These are phyloP conservation scores for Luperina testacea DNA, from an alignment of 2,888 invertebrate genomes.

Conservation along the genomic window DNA sequence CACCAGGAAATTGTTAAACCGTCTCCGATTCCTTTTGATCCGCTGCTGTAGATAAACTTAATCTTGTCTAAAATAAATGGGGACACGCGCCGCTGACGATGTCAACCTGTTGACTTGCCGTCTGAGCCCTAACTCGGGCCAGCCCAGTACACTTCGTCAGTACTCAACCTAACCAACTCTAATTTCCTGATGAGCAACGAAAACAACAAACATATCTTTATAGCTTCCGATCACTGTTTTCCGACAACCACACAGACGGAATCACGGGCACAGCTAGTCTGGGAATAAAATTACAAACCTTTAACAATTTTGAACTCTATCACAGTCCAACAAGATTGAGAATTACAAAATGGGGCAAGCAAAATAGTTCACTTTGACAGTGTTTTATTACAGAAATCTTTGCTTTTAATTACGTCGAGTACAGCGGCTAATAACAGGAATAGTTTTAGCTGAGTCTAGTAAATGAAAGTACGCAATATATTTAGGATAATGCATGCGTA, in stretches of 20 bases:
- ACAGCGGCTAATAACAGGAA: slow-evolving; percentile 51
- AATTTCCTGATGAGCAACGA: not conserved
- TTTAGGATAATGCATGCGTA: slow-evolving; percentile 51
- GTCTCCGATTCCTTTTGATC: no score
- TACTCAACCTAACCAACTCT: not conserved
- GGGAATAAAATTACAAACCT: slow-evolving; percentile 23
- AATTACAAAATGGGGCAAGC: slow-evolving; percentile 2
- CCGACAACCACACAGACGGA: slow-evolving; percentile 5
- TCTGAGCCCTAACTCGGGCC: not conserved
- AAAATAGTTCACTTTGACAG: slow-evolving; percentile 52
- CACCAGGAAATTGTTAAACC: not conserved
- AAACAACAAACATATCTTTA: not conserved
- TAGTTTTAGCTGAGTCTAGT: slow-evolving; percentile 48
- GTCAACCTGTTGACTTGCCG: not conserved
- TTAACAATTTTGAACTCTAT: slow-evolving; percentile 29
- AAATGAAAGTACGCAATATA: slow-evolving; percentile 52
- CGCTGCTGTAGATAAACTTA: not conserved
- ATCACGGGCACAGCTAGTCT: slow-evolving; percentile 35
- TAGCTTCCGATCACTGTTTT: slow-evolving; percentile 25
- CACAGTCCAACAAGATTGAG: slow-evolving; percentile 11
- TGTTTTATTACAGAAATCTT: slow-evolving; percentile 60
- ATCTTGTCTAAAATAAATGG: not conserved
- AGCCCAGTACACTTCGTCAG: not conserved
- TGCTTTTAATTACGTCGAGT: slow-evolving; percentile 55
- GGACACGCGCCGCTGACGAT: not conserved